A percentile compares a stretch with the other conserved stretches of the same genome.
Evolutionary conservation across 92 coral and sea anemone species (phyloP).

Genomic region (Galaxea fascicularis): DNA sequence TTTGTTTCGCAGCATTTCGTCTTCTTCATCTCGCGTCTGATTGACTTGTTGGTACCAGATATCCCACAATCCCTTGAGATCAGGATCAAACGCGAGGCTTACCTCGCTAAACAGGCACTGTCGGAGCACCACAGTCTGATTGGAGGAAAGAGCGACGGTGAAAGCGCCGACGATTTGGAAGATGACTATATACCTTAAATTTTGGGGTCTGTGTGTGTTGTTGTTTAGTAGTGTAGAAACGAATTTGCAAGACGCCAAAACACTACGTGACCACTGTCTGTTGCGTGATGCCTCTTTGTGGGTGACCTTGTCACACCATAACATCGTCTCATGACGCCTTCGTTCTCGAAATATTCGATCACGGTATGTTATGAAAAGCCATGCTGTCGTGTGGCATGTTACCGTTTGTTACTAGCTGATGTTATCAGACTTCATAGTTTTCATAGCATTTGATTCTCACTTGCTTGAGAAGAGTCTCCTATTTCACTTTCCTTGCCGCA

Average conservation of each 20-base stretch:
- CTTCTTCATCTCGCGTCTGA: constrained; percentile 85
- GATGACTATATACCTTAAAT: constrained; percentile 60
- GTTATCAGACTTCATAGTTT: not conserved
- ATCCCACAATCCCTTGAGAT: constrained; percentile 87
- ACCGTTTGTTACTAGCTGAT: not conserved
- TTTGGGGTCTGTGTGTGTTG: not conserved
- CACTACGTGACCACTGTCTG: constrained; percentile 1
- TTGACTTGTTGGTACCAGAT: constrained; percentile 96
- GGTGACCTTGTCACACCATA: not conserved
- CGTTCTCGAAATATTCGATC: too few species aligned
- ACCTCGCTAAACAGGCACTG: constrained; percentile 90
- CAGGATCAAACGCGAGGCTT: constrained; percentile 89
- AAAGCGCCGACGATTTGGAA: constrained; percentile 83
- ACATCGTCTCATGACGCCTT: not conserved
- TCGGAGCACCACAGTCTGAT: constrained; percentile 91
- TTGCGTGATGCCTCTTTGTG: not conserved
- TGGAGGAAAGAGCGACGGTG: constrained; percentile 73
- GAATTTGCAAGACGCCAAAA: constrained; percentile 38
- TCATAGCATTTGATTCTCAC: not conserved
- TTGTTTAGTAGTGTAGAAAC: constrained; percentile 29
- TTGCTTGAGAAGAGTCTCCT: not conserved
- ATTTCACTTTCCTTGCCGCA: not conserved
- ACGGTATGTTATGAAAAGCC: not conserved
- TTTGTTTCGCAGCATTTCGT: constrained; percentile 98
- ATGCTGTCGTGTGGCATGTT: not conserved